phyloP scores from a whole-genome alignment of 2,888 invertebrate genomes.

The Temnothorax rugatulus region DNA sequence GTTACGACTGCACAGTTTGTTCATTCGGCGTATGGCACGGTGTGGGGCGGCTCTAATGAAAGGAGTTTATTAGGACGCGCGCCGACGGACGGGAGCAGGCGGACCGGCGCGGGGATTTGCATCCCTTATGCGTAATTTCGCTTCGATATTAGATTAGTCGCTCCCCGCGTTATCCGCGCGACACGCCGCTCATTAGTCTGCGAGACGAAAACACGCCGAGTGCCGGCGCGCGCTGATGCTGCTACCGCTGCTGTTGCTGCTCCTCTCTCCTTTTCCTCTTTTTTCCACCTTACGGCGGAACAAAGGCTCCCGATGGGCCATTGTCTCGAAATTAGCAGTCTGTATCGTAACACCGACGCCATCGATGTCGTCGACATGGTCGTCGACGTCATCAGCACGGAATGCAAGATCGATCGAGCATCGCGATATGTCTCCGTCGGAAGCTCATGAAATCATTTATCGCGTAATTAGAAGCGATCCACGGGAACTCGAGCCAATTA shows the following conservation, averaged over 20 bases:
- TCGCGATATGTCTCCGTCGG: background rate
- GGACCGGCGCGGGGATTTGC: slow-evolving; percentile 75
- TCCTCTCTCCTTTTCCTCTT: slow-evolving; percentile 18
- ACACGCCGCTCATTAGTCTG: slow-evolving; percentile 73
- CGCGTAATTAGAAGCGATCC: slow-evolving; percentile 40
- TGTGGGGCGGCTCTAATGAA: slow-evolving; percentile 80
- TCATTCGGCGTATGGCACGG: slow-evolving; percentile 76
- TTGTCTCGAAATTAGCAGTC: slow-evolving; percentile 75
- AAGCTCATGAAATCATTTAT: slow-evolving; percentile 16
- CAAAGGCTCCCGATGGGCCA: slow-evolving; percentile 73
- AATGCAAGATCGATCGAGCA: slow-evolving; percentile 10
- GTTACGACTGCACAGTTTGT: slow-evolving; percentile 81
- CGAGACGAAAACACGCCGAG: slow-evolving; percentile 63
- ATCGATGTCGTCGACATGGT: slow-evolving; percentile 17
- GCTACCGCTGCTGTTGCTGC: slow-evolving; percentile 1
- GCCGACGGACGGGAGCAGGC: slow-evolving; percentile 57
- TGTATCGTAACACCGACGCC: slow-evolving; percentile 34
- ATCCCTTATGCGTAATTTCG: slow-evolving; percentile 81
- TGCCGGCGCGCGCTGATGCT: slow-evolving; percentile 30
- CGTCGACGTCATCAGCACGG: background rate
- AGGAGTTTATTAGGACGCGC: slow-evolving; percentile 82
- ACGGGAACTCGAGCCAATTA: slow-evolving; percentile 37
- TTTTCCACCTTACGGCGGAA: slow-evolving; percentile 61
- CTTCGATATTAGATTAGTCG: slow-evolving; percentile 81
- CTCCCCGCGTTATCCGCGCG: slow-evolving; percentile 71